These are phyloP conservation scores for Tromatobia lineatoria DNA, from an alignment of 2,888 invertebrate species.

Conservation along the genomic window DNA sequence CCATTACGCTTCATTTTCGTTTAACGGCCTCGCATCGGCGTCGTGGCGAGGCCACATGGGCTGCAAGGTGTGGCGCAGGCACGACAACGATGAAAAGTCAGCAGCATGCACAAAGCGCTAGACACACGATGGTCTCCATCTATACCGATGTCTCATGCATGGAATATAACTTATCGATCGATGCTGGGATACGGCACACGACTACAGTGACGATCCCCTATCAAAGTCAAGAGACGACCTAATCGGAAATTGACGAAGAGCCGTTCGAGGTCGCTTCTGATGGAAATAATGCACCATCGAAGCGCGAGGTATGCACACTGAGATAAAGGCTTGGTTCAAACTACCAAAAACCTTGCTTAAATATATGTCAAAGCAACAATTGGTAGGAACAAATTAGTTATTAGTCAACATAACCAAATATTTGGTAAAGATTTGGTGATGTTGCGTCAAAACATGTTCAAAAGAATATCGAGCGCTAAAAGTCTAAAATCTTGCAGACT, in stretches of 20 bases:
- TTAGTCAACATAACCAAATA: no score
- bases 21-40: slow-evolving; percentile 76
- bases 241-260: slow-evolving; percentile 84
- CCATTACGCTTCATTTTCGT: slow-evolving; percentile 82
- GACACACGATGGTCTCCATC: background rate
- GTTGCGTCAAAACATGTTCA: no score
- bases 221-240: slow-evolving; percentile 70
- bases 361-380: no score
- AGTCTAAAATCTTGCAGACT: no score
- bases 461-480: no score
- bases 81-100: slow-evolving; percentile 80
- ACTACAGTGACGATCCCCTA: slow-evolving; percentile 29
- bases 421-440: no score
- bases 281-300: slow-evolving; percentile 4
- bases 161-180: slow-evolving; percentile 78
- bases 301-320: background rate
- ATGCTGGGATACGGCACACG: slow-evolving; percentile 70
- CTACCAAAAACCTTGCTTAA: no score
- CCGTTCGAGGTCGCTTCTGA: slow-evolving; percentile 29
- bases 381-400: no score
- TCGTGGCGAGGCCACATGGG: slow-evolving; percentile 24
- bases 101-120: slow-evolving; percentile 60
- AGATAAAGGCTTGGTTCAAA: no score
- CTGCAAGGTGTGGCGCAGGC: slow-evolving; percentile 82
- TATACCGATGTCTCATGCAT: slow-evolving; percentile 19